These are phyloP conservation scores for Aleiodes sp. DNA, from an alignment of 1,140 invertebrate genomes.

Conservation along the genomic window DNA sequence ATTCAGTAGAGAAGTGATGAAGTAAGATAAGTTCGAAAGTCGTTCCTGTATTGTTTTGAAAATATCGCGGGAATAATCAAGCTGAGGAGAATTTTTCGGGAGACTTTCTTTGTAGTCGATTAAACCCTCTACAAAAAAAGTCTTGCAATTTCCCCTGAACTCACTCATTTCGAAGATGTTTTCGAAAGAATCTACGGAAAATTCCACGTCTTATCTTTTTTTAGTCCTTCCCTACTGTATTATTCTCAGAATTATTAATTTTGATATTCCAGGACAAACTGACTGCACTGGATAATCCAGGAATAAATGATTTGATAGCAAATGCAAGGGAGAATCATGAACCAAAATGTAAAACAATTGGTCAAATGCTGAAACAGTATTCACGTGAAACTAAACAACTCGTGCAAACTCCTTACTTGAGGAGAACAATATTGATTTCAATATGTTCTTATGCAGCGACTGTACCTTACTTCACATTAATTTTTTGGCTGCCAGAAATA, in stretches of 20 bases:
- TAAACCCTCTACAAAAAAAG: too few species aligned
- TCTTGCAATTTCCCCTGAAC: too few species aligned
- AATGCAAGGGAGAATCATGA: neutral
- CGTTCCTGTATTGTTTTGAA: too few species aligned
- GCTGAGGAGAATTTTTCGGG: too few species aligned
- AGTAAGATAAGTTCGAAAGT: too few species aligned
- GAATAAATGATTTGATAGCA: constrained; percentile 2
- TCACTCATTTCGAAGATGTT: too few species aligned
- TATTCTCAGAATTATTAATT: neutral
- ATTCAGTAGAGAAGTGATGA: too few species aligned
- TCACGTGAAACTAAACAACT: constrained; percentile 40
- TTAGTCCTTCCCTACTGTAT: too few species aligned
- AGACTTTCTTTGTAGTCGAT: too few species aligned
- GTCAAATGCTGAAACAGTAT: constrained; percentile 26
- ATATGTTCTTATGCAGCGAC: constrained; percentile 45
- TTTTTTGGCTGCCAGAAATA: constrained; percentile 67
- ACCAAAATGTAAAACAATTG: neutral
- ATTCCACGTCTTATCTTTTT: too few species aligned
- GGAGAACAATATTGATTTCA: constrained; percentile 40
- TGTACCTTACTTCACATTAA: constrained; percentile 62
- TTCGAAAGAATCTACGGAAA: too few species aligned
- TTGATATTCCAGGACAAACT: constrained; percentile 1
- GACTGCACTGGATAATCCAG: constrained; percentile 4
- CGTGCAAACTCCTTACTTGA: constrained; percentile 45
- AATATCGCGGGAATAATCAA: too few species aligned